A percentile compares a stretch with the other conserved stretches of the same genome.
These are phyloP conservation scores for Mallotus villosus DNA, from an alignment of 2,797 vertebrate genomes.

Conservation along the genomic window DNA sequence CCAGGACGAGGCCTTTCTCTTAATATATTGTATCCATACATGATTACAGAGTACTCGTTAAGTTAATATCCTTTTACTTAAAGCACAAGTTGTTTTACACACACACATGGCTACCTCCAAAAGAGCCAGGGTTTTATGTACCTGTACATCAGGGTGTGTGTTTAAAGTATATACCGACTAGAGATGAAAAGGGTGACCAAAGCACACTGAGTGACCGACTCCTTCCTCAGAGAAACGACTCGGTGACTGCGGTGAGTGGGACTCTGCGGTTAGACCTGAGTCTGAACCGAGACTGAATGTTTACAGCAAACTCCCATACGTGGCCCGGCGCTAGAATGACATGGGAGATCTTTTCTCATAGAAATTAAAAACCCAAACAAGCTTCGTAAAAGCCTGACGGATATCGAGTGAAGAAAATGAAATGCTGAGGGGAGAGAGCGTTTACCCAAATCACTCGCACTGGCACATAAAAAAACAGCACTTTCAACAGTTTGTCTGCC, in stretches of 20 bases:
- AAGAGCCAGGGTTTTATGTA: too few relatives aligned
- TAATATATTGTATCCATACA: too few relatives aligned
- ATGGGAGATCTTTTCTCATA: constrained; percentile 66
- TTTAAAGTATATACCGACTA: too few relatives aligned
- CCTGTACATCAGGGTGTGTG: too few relatives aligned
- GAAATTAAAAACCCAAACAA: constrained; percentile 71
- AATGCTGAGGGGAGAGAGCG: background rate
- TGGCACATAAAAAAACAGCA: constrained; percentile 39
- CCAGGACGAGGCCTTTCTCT: too few relatives aligned
- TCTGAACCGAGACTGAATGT: constrained; percentile 41
- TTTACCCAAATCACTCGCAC: constrained; percentile 54
- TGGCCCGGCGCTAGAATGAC: constrained; percentile 72
- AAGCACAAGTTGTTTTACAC: too few relatives aligned
- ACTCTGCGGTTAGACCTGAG: background rate
- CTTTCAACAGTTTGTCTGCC: constrained; percentile 64
- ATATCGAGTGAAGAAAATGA: constrained; percentile 53
- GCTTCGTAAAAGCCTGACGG: constrained; percentile 61
- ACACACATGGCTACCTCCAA: too few relatives aligned
- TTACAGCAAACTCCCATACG: constrained; percentile 65
- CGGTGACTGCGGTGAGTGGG: too few relatives aligned
- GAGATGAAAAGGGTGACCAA: too few relatives aligned
- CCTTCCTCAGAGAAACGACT: background rate
- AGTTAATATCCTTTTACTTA: too few relatives aligned
- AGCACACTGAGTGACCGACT: background rate
- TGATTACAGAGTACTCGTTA: too few relatives aligned